Conservation (phyloP, 2,797 vertebrate species). For the Syngnathus acus region DNA sequence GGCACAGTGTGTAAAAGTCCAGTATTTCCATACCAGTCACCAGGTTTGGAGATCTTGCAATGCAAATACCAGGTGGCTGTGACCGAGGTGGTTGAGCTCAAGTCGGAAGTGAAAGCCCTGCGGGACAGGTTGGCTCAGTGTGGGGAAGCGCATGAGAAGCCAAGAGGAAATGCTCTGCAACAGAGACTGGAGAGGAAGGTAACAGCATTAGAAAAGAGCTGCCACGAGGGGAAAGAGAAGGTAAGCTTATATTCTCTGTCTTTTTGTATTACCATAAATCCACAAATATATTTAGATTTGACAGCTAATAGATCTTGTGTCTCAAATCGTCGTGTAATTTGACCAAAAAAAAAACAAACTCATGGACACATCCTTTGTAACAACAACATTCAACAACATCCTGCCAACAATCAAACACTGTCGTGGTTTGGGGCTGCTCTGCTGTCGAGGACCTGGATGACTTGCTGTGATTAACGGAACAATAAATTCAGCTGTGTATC, state of each 20-base stretch:
- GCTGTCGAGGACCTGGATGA: too few relatives aligned
- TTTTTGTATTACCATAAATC: neutral
- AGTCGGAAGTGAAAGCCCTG: conserved; percentile 84
- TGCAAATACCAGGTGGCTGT: conserved; percentile 94
- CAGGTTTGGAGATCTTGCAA: conserved; percentile 86
- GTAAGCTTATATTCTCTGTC: conserved; percentile 33
- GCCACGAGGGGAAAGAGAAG: conserved; percentile 78
- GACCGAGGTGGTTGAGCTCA: conserved; percentile 90
- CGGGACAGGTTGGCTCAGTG: conserved; percentile 81
- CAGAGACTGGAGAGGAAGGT: conserved; percentile 78
- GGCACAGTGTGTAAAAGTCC: conserved; percentile 12
- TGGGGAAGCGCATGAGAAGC: conserved; percentile 73
- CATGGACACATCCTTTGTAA: too few relatives aligned
- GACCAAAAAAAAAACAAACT: neutral
- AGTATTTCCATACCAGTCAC: conserved; percentile 64
- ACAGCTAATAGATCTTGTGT: too few relatives aligned
- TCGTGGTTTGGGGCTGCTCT: too few relatives aligned
- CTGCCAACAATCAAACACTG: too few relatives aligned
- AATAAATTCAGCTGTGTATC: too few relatives aligned
- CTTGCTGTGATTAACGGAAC: too few relatives aligned
- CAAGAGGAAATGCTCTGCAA: conserved; percentile 69
- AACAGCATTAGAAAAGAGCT: conserved; percentile 75
- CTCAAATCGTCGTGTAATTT: neutral
- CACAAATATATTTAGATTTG: neutral
- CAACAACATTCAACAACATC: too few relatives aligned